Conservation (phyloP, 2,888 invertebrate genomes). For the Lamellibrachia columna region DNA sequence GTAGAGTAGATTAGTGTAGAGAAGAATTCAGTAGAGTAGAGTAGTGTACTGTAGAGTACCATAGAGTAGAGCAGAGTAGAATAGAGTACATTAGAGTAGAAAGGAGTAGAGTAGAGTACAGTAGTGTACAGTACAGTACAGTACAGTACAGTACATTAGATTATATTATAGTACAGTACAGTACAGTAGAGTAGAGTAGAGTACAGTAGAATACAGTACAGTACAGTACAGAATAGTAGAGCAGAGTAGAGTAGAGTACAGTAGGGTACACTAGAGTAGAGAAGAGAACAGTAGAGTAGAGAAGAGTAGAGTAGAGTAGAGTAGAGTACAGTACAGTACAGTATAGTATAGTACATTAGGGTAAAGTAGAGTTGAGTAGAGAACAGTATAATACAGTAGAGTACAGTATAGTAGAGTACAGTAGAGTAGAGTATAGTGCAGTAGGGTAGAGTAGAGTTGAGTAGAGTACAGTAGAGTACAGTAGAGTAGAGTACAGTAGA, state of each 20-base stretch:
- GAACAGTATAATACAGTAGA: too few species aligned
- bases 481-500: constrained; percentile 2
- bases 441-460: background rate
- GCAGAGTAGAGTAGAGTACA: too few species aligned
- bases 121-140: background rate
- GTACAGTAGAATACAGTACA: constrained; percentile 30
- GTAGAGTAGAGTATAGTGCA: too few species aligned
- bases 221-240: too few species aligned
- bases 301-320: constrained; percentile 8
- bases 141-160: constrained; percentile 33
- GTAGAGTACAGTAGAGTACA: too few species aligned
- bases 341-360: background rate
- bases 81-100: constrained; percentile 25
- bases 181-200: constrained; percentile 25
- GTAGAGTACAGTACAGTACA: background rate
- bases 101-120: background rate
- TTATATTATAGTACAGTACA: constrained; percentile 33
- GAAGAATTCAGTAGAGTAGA: background rate
- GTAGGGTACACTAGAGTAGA: too few species aligned
- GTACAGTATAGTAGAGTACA: too few species aligned
- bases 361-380: too few species aligned
- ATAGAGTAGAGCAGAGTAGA: constrained; percentile 34
- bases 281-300: background rate
- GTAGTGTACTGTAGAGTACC: constrained; percentile 28
- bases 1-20: constrained; percentile 19